Base-by-base conservation (phyloP, 2,888 invertebrate species). In the Diabrotica balteata region DNA sequence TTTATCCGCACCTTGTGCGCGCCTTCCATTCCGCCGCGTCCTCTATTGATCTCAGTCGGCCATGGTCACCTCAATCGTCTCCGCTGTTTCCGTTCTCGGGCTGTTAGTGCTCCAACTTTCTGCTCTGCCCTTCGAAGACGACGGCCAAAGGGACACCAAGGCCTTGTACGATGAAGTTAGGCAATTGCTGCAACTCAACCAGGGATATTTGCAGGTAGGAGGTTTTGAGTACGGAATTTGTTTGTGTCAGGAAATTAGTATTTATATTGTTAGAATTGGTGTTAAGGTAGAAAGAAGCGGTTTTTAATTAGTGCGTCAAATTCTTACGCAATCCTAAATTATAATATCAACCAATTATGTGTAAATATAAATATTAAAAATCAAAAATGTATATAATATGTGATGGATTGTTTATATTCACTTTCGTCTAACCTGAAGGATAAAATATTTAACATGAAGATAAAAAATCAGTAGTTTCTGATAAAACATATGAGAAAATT, bases 101-200 rank as follows among this genome's bases (percentile, higher is more conserved):
- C 72, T 79, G 62, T 65, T 77, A 72, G 73, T 78, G 65, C 73
- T 73, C 66, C 74, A 74, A 57, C 77, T 73, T 45, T 73, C 73
- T 66, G 71, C 78, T 52, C 59, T 71, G 66, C 71, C 78, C 67
- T 59, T 69, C 71, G 60, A 70, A 58, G 68, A 69, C 64, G 73
- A 72, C 44, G 66, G 71, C n/a, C 70, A 74, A 43, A 67, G 68
- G 44, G 72, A 78, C 59, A 77, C 76, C 43, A 83, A 84, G 52
- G 85, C 84, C 61, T 86, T 88, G 75, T 87, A 86, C 75, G 85
- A 86, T 72, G 87, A 88, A 79, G 85, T 88, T 54, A 83, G 86
- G 71, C 85, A 86, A 66, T 80, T 88, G 51, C 82, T 88, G 59
- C 85, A 85, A 63, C 80, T 85, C 50, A 85, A 84, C 69, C 71